These are phyloP conservation scores for Rhodophaea formosa DNA, from an alignment of 2,888 invertebrate genomes.

Conservation along the genomic window DNA sequence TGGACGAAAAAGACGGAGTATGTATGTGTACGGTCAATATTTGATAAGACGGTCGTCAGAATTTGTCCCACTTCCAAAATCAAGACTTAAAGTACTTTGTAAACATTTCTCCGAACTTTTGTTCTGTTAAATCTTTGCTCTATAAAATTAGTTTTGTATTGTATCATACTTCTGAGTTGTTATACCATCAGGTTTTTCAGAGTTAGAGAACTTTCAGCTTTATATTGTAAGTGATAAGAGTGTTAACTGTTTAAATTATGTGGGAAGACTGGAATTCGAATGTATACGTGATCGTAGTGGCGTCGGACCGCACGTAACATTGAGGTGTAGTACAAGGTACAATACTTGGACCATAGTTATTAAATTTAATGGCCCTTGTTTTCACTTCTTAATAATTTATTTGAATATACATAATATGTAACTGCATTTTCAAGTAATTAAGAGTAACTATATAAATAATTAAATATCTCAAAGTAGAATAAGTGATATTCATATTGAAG, in stretches of 20 bases:
- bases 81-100: not conserved
- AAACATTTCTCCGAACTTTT: not conserved
- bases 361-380: constrained; percentile 3
- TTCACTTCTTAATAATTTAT: not conserved
- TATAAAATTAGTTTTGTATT: not conserved
- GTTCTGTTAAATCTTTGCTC: not conserved
- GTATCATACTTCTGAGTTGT: not conserved
- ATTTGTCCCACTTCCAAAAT: not conserved
- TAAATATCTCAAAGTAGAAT: too few relatives aligned
- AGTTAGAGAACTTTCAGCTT: not conserved
- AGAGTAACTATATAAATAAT: too few relatives aligned
- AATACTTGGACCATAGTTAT: constrained; percentile 20
- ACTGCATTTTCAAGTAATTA: too few relatives aligned
- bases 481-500: too few relatives aligned
- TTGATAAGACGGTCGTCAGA: not conserved
- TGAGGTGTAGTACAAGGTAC: constrained; percentile 27
- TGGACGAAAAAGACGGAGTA: not conserved
- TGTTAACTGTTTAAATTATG: constrained; percentile 14
- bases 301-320: constrained; percentile 27
- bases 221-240: not conserved
- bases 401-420: not conserved
- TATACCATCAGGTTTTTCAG: not conserved
- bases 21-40: not conserved
- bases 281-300: constrained; percentile 35
- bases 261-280: constrained; percentile 21